phyloP scores from a whole-genome alignment of 2,113 vertebrate genomes.

The Tylochromis polylepis region DNA sequence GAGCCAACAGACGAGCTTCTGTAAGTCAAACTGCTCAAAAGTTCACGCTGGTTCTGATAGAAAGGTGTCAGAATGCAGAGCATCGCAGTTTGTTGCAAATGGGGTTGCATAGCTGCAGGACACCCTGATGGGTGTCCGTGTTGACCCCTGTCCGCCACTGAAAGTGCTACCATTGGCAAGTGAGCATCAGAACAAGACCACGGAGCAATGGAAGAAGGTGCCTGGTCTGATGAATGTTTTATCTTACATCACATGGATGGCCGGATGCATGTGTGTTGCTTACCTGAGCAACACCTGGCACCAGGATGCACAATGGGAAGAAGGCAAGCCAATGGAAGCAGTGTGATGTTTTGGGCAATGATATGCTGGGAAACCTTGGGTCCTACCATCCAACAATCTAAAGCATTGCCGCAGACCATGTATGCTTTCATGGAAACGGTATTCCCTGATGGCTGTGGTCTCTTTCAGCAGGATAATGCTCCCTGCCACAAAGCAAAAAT shows the following conservation, averaged over 20 bases:
- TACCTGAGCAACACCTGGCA: not conserved
- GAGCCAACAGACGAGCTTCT: not conserved
- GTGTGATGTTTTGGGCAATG: not conserved
- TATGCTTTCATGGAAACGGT: accelerated
- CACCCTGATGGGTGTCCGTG: not conserved
- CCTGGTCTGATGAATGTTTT: not conserved
- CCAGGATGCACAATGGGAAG: not conserved
- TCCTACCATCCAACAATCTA: not conserved
- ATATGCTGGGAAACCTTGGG: accelerated
- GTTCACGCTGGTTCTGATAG: not conserved
- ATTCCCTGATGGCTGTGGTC: not conserved
- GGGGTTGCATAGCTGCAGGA: not conserved
- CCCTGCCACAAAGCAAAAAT: not conserved
- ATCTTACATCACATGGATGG: not conserved
- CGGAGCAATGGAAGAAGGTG: not conserved
- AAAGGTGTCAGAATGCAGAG: not conserved
- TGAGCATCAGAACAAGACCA: not conserved
- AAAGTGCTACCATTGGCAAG: not conserved
- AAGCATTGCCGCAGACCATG: not conserved
- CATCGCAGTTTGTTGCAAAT: accelerated
- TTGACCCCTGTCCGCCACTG: not conserved
- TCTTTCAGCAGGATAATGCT: not conserved
- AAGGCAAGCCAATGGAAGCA: not conserved
- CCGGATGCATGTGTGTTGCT: too few relatives aligned
- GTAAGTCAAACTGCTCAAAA: not conserved